A percentile compares a stretch with the other conserved stretches of the same genome.
Conservation (phyloP, 2,888 invertebrate genomes). For the Pycnomerus fuliginosus region DNA sequence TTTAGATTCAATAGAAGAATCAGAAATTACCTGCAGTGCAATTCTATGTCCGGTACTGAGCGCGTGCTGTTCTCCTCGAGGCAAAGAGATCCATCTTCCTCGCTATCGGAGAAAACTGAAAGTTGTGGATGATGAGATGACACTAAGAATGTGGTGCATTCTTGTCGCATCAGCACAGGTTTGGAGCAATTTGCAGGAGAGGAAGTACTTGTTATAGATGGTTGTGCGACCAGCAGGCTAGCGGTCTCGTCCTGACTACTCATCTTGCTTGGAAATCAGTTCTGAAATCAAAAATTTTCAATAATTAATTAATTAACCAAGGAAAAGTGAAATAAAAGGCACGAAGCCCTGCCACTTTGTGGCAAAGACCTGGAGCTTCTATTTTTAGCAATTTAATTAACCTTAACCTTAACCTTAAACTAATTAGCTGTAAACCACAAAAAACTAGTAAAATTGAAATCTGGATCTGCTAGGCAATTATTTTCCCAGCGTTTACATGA, state of each 20-base stretch:
- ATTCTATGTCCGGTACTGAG: slow-evolving; percentile 80
- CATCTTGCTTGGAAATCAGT: slow-evolving; percentile 35
- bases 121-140: slow-evolving; percentile 68
- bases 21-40: slow-evolving; percentile 63
- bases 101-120: slow-evolving; percentile 74
- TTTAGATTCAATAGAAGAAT: neutral
- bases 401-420: no score
- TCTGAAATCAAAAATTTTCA: slow-evolving; percentile 2
- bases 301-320: no score
- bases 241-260: slow-evolving; percentile 81
- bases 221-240: slow-evolving; percentile 70
- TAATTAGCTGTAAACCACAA: no score
- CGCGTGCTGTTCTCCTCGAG: slow-evolving; percentile 69
- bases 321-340: no score
- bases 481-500: no score
- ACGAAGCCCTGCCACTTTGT: no score
- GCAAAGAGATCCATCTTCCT: slow-evolving; percentile 69
- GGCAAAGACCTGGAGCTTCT: no score
- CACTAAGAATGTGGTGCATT: slow-evolving; percentile 76
- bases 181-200: slow-evolving; percentile 61
- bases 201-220: slow-evolving; percentile 57
- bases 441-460: no score
- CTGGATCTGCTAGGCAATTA: no score
- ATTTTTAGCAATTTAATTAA: no score
- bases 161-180: slow-evolving; percentile 82